Base-by-base conservation (phyloP, 2,113 vertebrate genomes). In the Mormoops blainvillei region DNA sequence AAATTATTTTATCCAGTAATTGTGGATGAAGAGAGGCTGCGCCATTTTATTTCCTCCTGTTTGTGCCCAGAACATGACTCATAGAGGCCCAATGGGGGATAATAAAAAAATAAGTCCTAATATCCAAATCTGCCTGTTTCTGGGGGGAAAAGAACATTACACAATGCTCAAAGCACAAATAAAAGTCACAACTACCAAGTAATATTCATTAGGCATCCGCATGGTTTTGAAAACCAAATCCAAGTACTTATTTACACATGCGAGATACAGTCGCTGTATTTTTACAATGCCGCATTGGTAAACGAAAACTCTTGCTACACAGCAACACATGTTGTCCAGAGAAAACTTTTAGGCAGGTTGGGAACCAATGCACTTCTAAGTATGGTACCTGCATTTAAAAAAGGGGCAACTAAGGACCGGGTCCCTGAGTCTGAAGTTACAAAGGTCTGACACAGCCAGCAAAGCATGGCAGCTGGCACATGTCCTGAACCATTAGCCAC, bases 401-500 rank as follows among this genome's bases (percentile, higher is more conserved):
- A 90, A 93, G n/a, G 36, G 65, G 65, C 68, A 96, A 82, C 41
- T 67, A 73, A 78, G 56, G n/a, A 43, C 82, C 52, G 16, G n/a
- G 38, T 93, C 82, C 89, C 87, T 20, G 56, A 95, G 70, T 76
- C 86, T 93, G 1, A 22, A 83, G 70, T 86, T 89, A 77, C 81
- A 87, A 58, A 9, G 14, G 18, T 68, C 33, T 65, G 68, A 84
- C n/a, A 61, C 0, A 0, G 18, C 63, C 58, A 77, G 88, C 50
- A 70, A 94, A 94, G 71, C 63, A 81, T 2, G 77, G 77, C 95
- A 98, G 96, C 96, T 97, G 97, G 95, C 65, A 91, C 78, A 70
- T n/a, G 85, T 87, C 97, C 20, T 7, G 86, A 95, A 38, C 52
- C 38, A 91, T 28, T n/a, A 95, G 71, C 63, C 83, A 52, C 88